Evolutionary conservation across 1,140 invertebrate genomes (phyloP).

Genomic region (Plutomurus gul): DNA sequence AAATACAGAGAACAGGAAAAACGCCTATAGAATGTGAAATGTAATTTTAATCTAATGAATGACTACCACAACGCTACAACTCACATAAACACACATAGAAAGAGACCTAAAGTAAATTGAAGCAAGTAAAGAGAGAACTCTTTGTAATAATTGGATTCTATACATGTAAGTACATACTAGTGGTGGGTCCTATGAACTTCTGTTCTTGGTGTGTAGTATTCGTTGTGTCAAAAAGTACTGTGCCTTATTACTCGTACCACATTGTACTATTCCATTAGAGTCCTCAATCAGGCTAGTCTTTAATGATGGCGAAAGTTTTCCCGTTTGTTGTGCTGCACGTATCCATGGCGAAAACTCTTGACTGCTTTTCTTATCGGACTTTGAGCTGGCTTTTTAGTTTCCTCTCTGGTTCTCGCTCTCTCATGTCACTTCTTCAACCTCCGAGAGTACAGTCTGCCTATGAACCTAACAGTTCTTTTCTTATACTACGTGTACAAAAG

Average conservation of each 20-base stretch:
- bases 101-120: no score
- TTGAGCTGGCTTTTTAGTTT: neutral
- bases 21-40: no score
- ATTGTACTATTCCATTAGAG: neutral
- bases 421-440: neutral
- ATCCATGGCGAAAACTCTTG: neutral
- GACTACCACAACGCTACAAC: neutral
- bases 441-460: neutral
- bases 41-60: no score
- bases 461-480: neutral
- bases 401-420: no score
- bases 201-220: no score
- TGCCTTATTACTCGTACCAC: neutral
- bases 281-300: neutral
- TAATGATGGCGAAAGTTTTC: neutral
- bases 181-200: no score
- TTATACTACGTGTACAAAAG: no score
- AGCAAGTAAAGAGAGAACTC: no score
- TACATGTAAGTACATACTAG: no score
- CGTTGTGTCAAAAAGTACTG: neutral
- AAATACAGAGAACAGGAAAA: conserved; percentile 2
- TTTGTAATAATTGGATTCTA: no score
- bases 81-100: neutral
- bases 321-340: neutral
- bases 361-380: neutral